These are phyloP conservation scores for Nymphicus hollandicus DNA, from an alignment of 2,113 vertebrate genomes.

Conservation along the genomic window DNA sequence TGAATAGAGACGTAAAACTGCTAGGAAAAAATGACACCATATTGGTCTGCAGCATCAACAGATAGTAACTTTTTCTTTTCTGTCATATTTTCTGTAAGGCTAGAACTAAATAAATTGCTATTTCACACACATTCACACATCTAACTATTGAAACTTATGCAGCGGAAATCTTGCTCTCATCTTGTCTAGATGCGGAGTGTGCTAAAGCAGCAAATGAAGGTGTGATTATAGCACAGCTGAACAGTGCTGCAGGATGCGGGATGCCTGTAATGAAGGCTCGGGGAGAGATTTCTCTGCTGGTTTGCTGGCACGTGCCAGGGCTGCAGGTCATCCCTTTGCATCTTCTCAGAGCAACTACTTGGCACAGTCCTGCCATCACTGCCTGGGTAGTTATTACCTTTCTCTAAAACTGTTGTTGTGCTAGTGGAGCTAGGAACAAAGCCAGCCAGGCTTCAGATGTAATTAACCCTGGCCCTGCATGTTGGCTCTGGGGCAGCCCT, in stretches of 20 bases:
- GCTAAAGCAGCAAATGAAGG: not conserved
- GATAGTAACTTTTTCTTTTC: not conserved
- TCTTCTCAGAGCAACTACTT: not conserved
- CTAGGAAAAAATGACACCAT: fast-evolving
- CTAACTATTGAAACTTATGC: not conserved
- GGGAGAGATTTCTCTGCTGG: not conserved
- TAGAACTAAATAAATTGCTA: not conserved
- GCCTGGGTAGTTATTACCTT: not conserved
- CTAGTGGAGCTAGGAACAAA: not conserved
- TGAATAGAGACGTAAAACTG: not conserved
- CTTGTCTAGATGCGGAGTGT: not conserved
- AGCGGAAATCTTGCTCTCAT: not conserved
- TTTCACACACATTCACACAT: not conserved
- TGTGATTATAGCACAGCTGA: not conserved
- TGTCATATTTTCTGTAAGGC: not conserved
- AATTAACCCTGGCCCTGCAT: not conserved
- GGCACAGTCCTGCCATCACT: not conserved
- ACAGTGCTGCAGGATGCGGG: not conserved
- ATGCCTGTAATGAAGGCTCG: not conserved
- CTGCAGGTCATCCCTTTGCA: not conserved
- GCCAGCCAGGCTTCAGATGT: not conserved
- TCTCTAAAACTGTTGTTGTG: fast-evolving
- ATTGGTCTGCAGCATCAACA: not conserved
- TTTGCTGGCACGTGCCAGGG: not conserved
- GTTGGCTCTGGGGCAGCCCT: not conserved